Evolutionary conservation across 1,140 invertebrate genomes (phyloP).

Genomic region (Linepithema humile): DNA sequence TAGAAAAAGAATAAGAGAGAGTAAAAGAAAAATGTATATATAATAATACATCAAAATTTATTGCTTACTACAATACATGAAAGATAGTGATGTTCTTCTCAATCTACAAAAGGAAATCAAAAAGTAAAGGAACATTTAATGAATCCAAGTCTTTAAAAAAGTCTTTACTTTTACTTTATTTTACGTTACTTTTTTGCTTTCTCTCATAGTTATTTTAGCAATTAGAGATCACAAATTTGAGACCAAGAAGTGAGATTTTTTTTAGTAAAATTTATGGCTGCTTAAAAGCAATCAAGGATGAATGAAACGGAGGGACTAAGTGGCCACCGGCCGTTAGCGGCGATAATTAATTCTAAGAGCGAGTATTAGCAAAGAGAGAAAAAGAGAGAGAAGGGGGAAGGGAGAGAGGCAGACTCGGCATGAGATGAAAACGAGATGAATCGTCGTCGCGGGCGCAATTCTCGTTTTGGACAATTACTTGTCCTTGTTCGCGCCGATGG

Average conservation of each 20-base stretch:
- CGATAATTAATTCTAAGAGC: slow-evolving; percentile 71
- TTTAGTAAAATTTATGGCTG: background rate
- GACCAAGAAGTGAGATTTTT: background rate
- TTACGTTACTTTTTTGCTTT: no score
- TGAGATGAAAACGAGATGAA: slow-evolving; percentile 17
- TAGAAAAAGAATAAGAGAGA: no score
- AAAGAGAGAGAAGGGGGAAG: background rate
- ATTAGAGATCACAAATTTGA: background rate
- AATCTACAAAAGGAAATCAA: no score
- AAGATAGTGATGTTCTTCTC: no score
- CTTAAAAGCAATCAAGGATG: slow-evolving; percentile 29
- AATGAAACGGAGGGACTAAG: slow-evolving; percentile 14
- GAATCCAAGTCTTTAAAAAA: no score
- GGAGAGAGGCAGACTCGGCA: background rate
- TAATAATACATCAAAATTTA: no score
- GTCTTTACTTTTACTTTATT: no score
- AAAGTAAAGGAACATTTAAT: no score
- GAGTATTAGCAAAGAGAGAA: slow-evolving; percentile 57
- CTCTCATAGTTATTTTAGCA: background rate
- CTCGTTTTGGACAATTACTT: slow-evolving; percentile 54
- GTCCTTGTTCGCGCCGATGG: background rate
- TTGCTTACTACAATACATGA: no score
- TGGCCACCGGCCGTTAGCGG: slow-evolving; percentile 47
- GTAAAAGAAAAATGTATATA: no score
- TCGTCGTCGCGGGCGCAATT: slow-evolving; percentile 53